Conservation (phyloP, 2,888 invertebrate species). For the Melanostoma scalare region DNA sequence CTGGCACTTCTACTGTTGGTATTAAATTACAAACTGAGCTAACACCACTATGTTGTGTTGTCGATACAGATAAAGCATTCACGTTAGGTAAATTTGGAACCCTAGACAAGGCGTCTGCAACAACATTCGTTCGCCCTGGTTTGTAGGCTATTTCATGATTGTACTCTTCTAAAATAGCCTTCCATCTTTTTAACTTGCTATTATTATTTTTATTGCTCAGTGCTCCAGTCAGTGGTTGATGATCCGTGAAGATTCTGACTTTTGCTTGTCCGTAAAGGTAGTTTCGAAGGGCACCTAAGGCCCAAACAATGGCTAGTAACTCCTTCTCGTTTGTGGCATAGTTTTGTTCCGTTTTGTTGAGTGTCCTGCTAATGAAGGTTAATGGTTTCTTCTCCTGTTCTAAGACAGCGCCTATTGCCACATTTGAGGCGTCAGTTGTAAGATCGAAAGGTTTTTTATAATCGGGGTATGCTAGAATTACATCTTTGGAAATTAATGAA, state of each 20-base stretch:
- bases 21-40: constrained; percentile 44
- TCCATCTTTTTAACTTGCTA: constrained; percentile 38
- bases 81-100: constrained; percentile 6
- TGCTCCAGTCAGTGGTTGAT: neutral
- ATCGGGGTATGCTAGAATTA: constrained; percentile 19
- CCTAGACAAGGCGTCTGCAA: constrained; percentile 33
- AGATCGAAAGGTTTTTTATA: constrained; percentile 27
- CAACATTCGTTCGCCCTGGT: neutral
- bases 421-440: constrained; percentile 49
- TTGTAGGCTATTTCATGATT: constrained; percentile 15
- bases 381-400: constrained; percentile 27
- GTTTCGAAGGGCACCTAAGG: constrained; percentile 17
- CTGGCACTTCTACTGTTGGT: constrained; percentile 26
- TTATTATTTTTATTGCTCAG: constrained; percentile 31
- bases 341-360: constrained; percentile 28
- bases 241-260: constrained; percentile 22
- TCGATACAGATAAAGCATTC: constrained; percentile 15
- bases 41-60: constrained; percentile 37
- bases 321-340: constrained; percentile 39
- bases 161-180: constrained; percentile 26
- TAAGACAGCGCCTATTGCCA: constrained; percentile 36
- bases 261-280: constrained; percentile 24
- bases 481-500: constrained; percentile 17
- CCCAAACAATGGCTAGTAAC: constrained; percentile 33
- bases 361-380: constrained; percentile 37